Percentiles rank a stretch among this genome's conserved stretches.
phyloP scores from a whole-genome alignment of 2,113 vertebrate genomes.

The Papio anubis region DNA sequence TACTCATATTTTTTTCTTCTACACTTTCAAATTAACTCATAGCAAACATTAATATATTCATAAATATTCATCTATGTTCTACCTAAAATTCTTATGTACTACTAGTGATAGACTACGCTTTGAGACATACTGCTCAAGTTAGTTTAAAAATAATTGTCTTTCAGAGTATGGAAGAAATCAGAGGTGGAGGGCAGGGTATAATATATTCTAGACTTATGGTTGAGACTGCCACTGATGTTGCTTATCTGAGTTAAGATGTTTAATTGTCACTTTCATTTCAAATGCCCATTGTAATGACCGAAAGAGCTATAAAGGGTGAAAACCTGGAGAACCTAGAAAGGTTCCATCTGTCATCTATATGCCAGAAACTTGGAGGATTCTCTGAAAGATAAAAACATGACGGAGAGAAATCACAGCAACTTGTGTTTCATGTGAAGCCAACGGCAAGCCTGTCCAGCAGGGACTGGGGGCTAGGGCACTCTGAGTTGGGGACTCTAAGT shows the following conservation, averaged over 20 bases:
- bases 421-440: neutral
- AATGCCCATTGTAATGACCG: neutral
- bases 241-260: neutral
- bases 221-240: neutral
- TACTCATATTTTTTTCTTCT: neutral
- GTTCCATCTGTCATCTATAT: neutral
- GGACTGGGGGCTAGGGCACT: neutral
- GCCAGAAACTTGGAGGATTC: neutral
- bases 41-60: neutral
- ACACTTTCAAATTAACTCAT: neutral
- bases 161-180: neutral
- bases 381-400: neutral
- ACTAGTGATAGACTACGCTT: neutral
- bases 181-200: neutral
- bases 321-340: neutral
- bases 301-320: neutral
- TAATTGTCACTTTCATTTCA: neutral
- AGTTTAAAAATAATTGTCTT: neutral
- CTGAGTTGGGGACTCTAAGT: neutral
- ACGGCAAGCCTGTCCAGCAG: neutral
- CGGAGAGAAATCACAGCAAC: neutral
- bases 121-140: neutral
- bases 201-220: neutral
- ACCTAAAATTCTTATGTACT: neutral
- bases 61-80: neutral